Conservation (phyloP, 2,888 invertebrate genomes). For the Rhingia rostrata region DNA sequence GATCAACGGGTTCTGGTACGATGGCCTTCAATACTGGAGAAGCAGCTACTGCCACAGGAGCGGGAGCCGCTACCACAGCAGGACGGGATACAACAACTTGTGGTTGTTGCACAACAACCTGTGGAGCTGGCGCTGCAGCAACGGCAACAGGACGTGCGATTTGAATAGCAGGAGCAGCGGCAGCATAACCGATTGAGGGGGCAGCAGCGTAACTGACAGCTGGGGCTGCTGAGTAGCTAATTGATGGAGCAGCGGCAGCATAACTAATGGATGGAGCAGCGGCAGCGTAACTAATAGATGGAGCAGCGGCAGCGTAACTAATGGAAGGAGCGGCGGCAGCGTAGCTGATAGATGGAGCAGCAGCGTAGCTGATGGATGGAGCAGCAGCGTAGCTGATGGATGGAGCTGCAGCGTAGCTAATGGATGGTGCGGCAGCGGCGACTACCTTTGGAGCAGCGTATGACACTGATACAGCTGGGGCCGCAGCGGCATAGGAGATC, state of each 20-base stretch:
- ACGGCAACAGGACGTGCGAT: neutral
- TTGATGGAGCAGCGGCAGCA: too few species aligned
- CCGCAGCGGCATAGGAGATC: conserved; percentile 75
- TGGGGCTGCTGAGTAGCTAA: conserved; percentile 71
- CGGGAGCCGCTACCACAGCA: conserved; percentile 45
- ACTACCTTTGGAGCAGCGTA: conserved; percentile 69
- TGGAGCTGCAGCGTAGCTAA: conserved; percentile 69
- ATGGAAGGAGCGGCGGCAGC: conserved; percentile 68
- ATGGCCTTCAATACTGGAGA: conserved; percentile 74
- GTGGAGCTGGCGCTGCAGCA: conserved; percentile 58
- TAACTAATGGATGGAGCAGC: conserved; percentile 77
- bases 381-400: conserved; percentile 76
- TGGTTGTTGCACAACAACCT: conserved; percentile 71
- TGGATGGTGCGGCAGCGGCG: conserved; percentile 57
- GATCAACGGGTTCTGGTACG: conserved; percentile 78
- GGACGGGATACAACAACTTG: conserved; percentile 38
- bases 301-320: conserved; percentile 69
- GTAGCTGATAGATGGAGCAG: conserved; percentile 59
- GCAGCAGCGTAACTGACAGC: conserved; percentile 52
- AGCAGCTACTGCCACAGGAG: conserved; percentile 60
- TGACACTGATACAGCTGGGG: conserved; percentile 58
- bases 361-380: conserved; percentile 64
- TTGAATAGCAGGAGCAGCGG: conserved; percentile 66
- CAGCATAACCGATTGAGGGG: conserved; percentile 76
- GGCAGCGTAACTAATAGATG: conserved; percentile 34